A percentile compares a stretch with the other conserved stretches of the same genome.
phyloP scores from a whole-genome alignment of 2,888 invertebrate species.

The Machimus rusticus region DNA sequence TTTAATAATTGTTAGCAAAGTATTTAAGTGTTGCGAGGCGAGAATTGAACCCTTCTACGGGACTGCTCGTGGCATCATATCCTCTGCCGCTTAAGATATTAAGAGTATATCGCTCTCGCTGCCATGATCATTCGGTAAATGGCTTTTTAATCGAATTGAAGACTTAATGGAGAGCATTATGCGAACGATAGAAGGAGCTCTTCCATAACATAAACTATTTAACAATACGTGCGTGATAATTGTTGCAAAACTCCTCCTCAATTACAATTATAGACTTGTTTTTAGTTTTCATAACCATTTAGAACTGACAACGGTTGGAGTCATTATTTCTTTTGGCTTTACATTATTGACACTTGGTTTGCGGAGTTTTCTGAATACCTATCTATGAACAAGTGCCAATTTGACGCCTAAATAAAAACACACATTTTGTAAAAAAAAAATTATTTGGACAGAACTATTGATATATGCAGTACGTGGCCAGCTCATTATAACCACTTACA shows the following conservation, averaged over 20 bases:
- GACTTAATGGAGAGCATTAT: not conserved
- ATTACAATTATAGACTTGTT: not conserved
- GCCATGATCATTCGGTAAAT: conserved; percentile 15
- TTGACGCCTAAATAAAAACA: no score
- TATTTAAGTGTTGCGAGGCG: conserved; percentile 14
- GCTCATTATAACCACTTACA: no score
- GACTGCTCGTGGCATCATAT: not conserved
- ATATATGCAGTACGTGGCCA: no score
- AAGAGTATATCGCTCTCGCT: not conserved
- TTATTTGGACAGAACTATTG: no score
- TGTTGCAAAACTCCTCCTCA: not conserved
- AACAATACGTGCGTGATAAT: not conserved
- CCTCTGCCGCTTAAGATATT: not conserved
- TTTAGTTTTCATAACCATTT: not conserved
- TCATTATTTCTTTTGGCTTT: no score
- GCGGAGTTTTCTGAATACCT: no score
- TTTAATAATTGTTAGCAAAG: conserved; percentile 34
- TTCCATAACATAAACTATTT: not conserved
- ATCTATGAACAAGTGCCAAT: no score
- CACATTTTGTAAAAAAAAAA: no score
- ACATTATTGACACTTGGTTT: no score
- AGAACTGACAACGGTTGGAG: no score
- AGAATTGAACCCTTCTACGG: not conserved
- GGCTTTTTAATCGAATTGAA: conserved; percentile 19
- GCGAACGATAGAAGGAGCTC: not conserved